A percentile compares a stretch with the other conserved stretches of the same genome.
Evolutionary conservation across 1,140 invertebrate species (phyloP).

Genomic region (Psix sp.): DNA sequence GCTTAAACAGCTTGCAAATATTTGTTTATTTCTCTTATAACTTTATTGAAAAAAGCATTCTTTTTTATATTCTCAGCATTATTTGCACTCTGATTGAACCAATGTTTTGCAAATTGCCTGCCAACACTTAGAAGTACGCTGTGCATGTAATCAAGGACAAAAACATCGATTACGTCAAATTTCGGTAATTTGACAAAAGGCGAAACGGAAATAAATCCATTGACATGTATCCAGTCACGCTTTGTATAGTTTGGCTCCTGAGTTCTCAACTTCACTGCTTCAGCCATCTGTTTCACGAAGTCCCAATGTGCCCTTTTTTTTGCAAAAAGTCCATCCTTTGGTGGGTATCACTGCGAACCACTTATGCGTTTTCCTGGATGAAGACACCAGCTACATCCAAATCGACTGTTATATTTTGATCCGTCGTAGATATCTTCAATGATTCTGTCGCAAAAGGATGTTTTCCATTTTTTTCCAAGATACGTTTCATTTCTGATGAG

Average conservation of each 20-base stretch:
- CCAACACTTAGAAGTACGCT: slow-evolving; percentile 23
- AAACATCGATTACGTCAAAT: slow-evolving; percentile 24
- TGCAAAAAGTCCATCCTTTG: neutral
- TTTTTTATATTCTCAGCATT: neutral
- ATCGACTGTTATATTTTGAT: slow-evolving; percentile 9
- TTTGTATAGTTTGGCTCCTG: neutral
- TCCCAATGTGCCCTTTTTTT: slow-evolving; percentile 17
- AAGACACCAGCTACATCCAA: slow-evolving; percentile 14
- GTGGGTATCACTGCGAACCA: slow-evolving; percentile 6
- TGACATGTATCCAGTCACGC: slow-evolving; percentile 1
- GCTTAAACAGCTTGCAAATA: slow-evolving; percentile 15
- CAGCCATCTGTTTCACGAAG: slow-evolving; percentile 1
- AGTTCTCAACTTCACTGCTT: slow-evolving; percentile 1
- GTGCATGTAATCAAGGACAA: slow-evolving; percentile 44
- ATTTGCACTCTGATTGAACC: slow-evolving; percentile 13
- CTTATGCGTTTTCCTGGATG: slow-evolving; percentile 1
- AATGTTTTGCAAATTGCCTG: slow-evolving; percentile 34
- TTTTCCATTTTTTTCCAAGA: slow-evolving; percentile 12
- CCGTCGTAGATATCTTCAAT: slow-evolving; percentile 23
- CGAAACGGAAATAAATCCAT: slow-evolving; percentile 18
- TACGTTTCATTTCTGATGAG: slow-evolving; percentile 3
- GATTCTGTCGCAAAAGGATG: neutral
- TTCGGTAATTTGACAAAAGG: slow-evolving; percentile 10
- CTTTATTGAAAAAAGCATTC: slow-evolving; percentile 3
- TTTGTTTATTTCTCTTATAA: slow-evolving; percentile 10